Evolutionary conservation across 2,797 vertebrate genomes (phyloP).

Genomic region (Cyprinella venusta): DNA sequence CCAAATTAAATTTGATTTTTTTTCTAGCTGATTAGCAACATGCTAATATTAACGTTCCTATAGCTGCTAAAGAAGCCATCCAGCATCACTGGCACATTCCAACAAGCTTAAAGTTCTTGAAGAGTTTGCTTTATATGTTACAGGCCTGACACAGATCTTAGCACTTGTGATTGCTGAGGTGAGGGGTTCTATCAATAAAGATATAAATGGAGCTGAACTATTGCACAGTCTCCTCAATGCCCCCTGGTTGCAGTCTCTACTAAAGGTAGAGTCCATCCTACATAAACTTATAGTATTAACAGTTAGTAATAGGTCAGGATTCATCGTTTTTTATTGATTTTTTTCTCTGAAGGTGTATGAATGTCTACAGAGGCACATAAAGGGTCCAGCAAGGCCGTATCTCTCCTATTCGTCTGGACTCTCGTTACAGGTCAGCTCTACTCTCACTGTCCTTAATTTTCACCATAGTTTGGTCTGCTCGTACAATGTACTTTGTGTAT

Average conservation of each 20-base stretch:
- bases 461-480: neutral
- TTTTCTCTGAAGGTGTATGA: conserved; percentile 84
- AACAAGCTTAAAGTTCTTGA: neutral
- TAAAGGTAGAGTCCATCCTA: conserved; percentile 80
- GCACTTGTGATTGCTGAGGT: conserved; percentile 85
- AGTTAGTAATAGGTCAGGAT: neutral
- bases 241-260: conserved; percentile 89
- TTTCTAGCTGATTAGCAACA: neutral
- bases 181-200: conserved; percentile 80
- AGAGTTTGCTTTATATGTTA: conserved; percentile 14
- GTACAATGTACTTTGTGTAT: neutral
- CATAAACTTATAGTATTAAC: neutral
- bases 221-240: conserved; percentile 87
- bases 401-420: conserved; percentile 77
- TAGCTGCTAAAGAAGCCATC: neutral
- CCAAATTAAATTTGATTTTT: neutral
- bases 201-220: conserved; percentile 82
- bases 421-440: conserved; percentile 82
- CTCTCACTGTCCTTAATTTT: neutral
- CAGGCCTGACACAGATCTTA: conserved; percentile 87
- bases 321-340: neutral
- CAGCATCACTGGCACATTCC: neutral
- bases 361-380: conserved; percentile 84
- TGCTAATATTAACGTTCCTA: neutral
- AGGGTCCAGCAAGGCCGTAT: conserved; percentile 74